Evolutionary conservation across 2,888 invertebrate species (phyloP).

Genomic region (Liodrosophila aerea): DNA sequence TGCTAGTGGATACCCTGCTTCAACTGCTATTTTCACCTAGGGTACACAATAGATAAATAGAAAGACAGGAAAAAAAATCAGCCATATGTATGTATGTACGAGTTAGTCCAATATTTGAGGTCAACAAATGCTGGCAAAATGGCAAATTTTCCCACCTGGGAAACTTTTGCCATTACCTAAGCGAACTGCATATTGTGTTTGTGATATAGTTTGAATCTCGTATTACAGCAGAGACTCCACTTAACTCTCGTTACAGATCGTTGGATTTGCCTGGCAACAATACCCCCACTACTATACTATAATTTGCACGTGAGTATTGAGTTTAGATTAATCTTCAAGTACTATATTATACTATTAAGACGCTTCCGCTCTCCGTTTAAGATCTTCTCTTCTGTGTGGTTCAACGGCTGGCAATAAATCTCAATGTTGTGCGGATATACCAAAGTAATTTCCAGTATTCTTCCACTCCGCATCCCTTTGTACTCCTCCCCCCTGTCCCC

Average conservation of each 20-base stretch:
- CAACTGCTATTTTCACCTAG: background rate
- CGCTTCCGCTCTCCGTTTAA: slow-evolving; percentile 3
- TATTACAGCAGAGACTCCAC: too few relatives aligned
- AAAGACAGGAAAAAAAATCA: background rate
- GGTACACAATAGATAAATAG: background rate
- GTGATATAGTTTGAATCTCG: too few relatives aligned
- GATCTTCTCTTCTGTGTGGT: slow-evolving; percentile 38
- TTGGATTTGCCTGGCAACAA: too few relatives aligned
- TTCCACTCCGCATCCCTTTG: slow-evolving; percentile 67
- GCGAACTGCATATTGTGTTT: background rate
- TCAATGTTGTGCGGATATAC: slow-evolving; percentile 64
- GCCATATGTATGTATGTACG: background rate
- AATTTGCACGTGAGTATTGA: too few relatives aligned
- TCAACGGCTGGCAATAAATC: slow-evolving; percentile 25
- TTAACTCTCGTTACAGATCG: too few relatives aligned
- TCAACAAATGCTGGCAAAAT: too few relatives aligned
- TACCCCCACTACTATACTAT: too few relatives aligned
- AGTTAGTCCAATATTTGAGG: too few relatives aligned
- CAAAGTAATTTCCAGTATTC: slow-evolving; percentile 45
- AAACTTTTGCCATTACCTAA: too few relatives aligned
- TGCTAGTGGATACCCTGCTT: too few relatives aligned
- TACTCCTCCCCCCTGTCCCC: slow-evolving; percentile 35
- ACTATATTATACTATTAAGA: too few relatives aligned
- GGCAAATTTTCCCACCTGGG: background rate
- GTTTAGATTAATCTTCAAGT: too few relatives aligned